Conservation (phyloP, 1,140 invertebrate genomes). For the Drosophila kurseongensis region DNA sequence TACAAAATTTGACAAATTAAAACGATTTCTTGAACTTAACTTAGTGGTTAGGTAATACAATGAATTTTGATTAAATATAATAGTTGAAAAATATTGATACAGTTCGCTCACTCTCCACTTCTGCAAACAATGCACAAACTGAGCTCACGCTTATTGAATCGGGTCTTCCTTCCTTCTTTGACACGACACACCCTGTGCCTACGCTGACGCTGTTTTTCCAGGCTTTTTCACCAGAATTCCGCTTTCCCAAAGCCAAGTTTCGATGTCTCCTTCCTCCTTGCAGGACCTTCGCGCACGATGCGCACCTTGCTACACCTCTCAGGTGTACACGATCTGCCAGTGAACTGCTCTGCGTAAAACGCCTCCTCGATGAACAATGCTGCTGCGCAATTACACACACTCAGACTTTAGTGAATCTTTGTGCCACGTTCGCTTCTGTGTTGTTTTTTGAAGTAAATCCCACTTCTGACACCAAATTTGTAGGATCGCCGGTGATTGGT, state of each 20-base stretch:
- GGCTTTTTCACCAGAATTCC: not conserved
- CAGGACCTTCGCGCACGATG: too few relatives aligned
- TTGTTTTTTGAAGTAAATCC: too few relatives aligned
- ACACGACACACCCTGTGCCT: not conserved
- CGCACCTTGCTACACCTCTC: too few relatives aligned
- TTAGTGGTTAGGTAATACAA: too few relatives aligned
- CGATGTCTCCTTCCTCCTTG: not conserved
- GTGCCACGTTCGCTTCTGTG: not conserved
- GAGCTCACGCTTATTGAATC: too few relatives aligned
- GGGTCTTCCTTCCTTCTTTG: too few relatives aligned
- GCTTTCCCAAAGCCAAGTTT: not conserved
- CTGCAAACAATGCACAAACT: too few relatives aligned
- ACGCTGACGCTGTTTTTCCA: not conserved
- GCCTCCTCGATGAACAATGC: not conserved
- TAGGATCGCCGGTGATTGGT: too few relatives aligned
- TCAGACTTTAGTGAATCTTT: not conserved
- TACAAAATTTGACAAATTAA: too few relatives aligned
- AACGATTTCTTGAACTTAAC: too few relatives aligned
- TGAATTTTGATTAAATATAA: too few relatives aligned
- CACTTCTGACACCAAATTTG: too few relatives aligned
- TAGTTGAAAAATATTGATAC: not conserved
- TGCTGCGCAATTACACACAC: not conserved
- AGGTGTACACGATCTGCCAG: conserved; percentile 1
- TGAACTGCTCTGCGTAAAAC: not conserved
- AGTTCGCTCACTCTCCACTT: not conserved